Evolutionary conservation across 2,797 vertebrate species (phyloP), one percentile per base, ranked within the genome.

Genomic region (Enteromius viviparus): DNA sequence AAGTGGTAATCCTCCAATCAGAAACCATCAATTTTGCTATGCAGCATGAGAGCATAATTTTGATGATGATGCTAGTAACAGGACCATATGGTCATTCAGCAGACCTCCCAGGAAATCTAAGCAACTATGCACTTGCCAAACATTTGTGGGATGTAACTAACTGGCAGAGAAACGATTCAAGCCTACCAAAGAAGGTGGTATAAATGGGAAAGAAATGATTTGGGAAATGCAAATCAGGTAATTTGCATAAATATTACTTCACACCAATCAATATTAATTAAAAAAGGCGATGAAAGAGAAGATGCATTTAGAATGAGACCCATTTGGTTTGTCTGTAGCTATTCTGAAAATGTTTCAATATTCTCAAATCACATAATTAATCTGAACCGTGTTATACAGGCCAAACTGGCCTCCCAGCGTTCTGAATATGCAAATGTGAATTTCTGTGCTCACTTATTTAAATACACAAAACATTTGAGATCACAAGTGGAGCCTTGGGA

Each of bases 81-180:
- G 23, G 64, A 84, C 64, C 85, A 82, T 82, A 88, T 86, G 83
- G 76, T 66, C 72, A 81, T 85, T 78, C 74, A 62, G 78, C 47
- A 81, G 69, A 87, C 78, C 47, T 85, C 77, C 69, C 37, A 77
- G 60, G 68, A 85, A 88, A 85, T 81, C 83, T 69, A 62, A 66
- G 58, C 68, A 58, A 17, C 81, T 66, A 85, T 65, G 64, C 34
- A 49, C 53, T 78, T 83, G 75, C 82, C 82, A 83, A 80, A 78
- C 74, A 78, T 62, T 77, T 71, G 51, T 78, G 64, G 74, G 62
- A 47, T 66, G 60, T 10, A 75, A 68, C 65, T 47, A 10, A 78
- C 23, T 70, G 69, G 69, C 83, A 85, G 42, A 58, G 32, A 29
- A 66, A 74, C 4, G n/a, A 83, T 78, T 23, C 62, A 10, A 65